A percentile compares a stretch with the other conserved stretches of the same genome.
These are phyloP conservation scores for Hemichromis elongatus DNA, from an alignment of 2,113 vertebrate species.

Conservation along the genomic window DNA sequence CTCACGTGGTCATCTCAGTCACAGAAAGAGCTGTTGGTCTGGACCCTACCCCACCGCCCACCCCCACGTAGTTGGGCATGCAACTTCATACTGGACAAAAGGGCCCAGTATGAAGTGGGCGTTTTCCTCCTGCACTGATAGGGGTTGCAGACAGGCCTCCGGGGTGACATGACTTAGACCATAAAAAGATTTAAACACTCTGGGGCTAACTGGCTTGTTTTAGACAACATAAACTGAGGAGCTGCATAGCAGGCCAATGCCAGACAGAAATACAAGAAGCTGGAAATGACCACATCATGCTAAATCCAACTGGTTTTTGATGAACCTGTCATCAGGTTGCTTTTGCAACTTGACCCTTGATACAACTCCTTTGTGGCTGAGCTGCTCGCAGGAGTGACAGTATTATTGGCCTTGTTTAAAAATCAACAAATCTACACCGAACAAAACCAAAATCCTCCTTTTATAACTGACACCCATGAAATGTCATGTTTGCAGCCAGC, in stretches of 20 bases:
- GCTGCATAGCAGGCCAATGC: background rate
- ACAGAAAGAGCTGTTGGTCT: background rate
- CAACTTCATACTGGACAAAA: background rate
- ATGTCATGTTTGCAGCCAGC: constrained; percentile 5
- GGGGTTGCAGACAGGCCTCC: background rate
- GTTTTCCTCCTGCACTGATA: background rate
- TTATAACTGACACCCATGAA: background rate
- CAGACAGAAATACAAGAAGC: background rate
- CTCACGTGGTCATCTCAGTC: background rate
- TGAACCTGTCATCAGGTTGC: background rate
- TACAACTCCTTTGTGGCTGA: background rate
- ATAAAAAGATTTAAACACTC: background rate
- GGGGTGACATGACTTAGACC: background rate
- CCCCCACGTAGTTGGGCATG: background rate
- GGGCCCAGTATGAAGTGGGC: background rate
- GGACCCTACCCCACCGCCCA: background rate
- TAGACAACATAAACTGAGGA: background rate
- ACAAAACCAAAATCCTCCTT: background rate
- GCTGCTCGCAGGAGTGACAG: background rate
- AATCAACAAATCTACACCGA: background rate
- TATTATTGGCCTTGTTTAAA: background rate
- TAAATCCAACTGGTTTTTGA: background rate
- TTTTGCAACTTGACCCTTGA: background rate
- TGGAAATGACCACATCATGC: background rate
- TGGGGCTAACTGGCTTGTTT: background rate